Base-by-base conservation (phyloP, 2,113 vertebrate genomes). In the Microcebus jonahi region DNA sequence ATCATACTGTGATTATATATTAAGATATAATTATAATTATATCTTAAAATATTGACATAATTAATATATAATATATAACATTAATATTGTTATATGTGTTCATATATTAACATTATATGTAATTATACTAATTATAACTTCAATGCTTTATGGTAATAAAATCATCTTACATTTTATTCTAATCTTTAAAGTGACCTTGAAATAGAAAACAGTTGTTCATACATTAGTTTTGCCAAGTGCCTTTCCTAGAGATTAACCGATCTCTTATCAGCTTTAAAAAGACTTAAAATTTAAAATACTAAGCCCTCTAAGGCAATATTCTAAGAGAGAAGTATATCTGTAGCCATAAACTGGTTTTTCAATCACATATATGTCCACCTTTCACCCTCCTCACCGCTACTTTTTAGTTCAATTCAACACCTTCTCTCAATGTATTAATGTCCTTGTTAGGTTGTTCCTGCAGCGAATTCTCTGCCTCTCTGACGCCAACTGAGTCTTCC, bases 61-160 rank as follows among this genome's bases (percentile, higher is more conserved):
- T 67, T 59, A 53, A 53, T 53, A 53, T 53, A 53, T 4, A 31
- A 75, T 6, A 53, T 14, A 17, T 80, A 48, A 76, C 6, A 42
- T 45, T 55, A 6, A 6, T 55, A 55, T 55, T 55, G 53, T 55
- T 55, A 55, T 55, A 55, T 65, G 76, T 53, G 82, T 92, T 65
- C 48, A 93, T 83, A 57, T 68, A 55, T 81, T 57, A 12, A n/a
- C 2, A 42, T 50, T 13, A 79, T n/a, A 55, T 59, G 23, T 29
- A 29, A 88, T 39, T 83, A 55, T 42, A 65, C 59, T 63, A 73
- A 53, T 82, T 89, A 82, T 36, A 65, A 71, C 31, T 89, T 79
- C 67, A 67, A 93, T 89, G 79, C 61, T 83, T 79, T 73, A 13
- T 31, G 71, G 71, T 88, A 96, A 90, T 34, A 79, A 88, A 95